These are phyloP conservation scores for Nestor notabilis DNA, from an alignment of 2,113 vertebrate species.

Conservation along the genomic window DNA sequence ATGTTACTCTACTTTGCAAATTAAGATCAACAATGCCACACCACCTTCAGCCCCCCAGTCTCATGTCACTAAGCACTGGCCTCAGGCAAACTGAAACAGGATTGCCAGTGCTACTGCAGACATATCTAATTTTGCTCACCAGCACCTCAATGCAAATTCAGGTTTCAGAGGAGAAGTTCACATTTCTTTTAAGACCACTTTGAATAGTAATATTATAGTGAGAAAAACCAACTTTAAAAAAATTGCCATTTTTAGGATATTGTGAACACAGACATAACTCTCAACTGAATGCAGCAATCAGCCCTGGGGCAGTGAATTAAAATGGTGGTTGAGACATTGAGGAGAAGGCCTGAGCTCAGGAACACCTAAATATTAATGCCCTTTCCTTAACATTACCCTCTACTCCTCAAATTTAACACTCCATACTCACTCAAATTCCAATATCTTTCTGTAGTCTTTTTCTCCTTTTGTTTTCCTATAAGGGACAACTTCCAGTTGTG, in stretches of 20 bases:
- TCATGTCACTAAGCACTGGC: not conserved
- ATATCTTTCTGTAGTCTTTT: not conserved
- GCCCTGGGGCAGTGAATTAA: not conserved
- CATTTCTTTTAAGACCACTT: not conserved
- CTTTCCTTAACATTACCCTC: not conserved
- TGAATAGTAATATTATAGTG: not conserved
- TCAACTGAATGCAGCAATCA: not conserved
- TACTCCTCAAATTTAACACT: not conserved
- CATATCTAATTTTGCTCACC: not conserved
- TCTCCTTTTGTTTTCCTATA: not conserved
- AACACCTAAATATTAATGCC: not conserved
- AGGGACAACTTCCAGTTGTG: not conserved
- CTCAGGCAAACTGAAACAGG: not conserved
- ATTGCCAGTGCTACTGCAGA: not conserved
- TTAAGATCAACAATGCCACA: not conserved
- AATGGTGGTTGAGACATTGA: not conserved
- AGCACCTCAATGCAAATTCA: not conserved
- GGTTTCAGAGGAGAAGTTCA: not conserved
- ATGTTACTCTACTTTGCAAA: not conserved
- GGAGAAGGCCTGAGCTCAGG: not conserved
- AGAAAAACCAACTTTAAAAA: not conserved
- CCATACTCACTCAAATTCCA: not conserved
- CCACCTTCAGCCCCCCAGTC: not conserved
- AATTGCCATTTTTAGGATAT: accelerated
- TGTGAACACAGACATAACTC: not conserved